Evolutionary conservation across 2,797 vertebrate species (phyloP).

Genomic region (Rhabdomys pumilio): DNA sequence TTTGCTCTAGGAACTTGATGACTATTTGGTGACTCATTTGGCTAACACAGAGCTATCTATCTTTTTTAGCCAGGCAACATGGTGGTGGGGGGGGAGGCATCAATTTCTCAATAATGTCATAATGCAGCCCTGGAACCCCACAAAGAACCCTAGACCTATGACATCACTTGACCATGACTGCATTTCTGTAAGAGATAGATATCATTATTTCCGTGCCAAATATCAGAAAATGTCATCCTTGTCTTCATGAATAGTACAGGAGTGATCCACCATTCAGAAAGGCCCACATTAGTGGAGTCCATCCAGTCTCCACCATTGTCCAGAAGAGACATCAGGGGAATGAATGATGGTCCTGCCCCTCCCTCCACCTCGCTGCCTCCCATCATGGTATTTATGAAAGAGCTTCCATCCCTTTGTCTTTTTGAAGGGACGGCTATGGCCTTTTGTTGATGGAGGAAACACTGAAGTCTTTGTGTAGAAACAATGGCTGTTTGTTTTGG

Average conservation of each 20-base stretch:
- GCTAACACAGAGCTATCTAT: slow-evolving; percentile 49
- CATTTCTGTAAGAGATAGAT: slow-evolving; percentile 64
- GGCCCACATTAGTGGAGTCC: no score
- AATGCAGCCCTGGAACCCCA: not conserved
- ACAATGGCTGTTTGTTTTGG: slow-evolving; percentile 86
- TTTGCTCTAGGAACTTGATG: slow-evolving; percentile 31
- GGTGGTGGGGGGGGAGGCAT: not conserved
- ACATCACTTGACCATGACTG: slow-evolving; percentile 32
- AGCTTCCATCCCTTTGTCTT: slow-evolving; percentile 77
- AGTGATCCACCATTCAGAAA: not conserved
- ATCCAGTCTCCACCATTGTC: not conserved
- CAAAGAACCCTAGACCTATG: not conserved
- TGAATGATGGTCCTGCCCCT: not conserved
- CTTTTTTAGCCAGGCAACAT: slow-evolving; percentile 33
- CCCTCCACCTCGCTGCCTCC: not conserved
- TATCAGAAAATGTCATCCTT: slow-evolving; percentile 40
- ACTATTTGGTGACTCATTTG: slow-evolving; percentile 37
- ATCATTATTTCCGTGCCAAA: slow-evolving; percentile 42
- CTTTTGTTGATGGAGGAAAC: slow-evolving; percentile 77
- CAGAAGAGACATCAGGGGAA: not conserved
- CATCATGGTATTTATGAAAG: slow-evolving; percentile 62
- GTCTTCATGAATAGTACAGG: not conserved
- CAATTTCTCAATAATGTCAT: slow-evolving; percentile 18
- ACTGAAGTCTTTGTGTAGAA: slow-evolving; percentile 83
- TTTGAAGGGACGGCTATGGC: slow-evolving; percentile 70